Percentiles rank a stretch among this genome's conserved stretches.
Conservation (phyloP, 2,888 invertebrate species). For the Eristalinus sepulchralis region DNA sequence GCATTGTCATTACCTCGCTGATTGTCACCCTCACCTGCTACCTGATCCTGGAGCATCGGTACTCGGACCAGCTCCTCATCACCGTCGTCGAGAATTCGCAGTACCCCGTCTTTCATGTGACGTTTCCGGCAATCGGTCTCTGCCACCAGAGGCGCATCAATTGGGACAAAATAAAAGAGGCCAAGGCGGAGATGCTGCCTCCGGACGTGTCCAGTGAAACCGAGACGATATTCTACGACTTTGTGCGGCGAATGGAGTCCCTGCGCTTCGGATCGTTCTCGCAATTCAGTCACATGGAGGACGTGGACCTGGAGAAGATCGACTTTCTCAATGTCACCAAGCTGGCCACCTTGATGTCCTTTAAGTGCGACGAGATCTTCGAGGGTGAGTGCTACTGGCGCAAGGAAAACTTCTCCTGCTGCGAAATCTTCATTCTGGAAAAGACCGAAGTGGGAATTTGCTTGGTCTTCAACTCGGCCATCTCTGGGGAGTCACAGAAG, state of each 20-base stretch:
- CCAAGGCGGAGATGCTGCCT: conserved; percentile 75
- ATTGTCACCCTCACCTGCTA: conserved; percentile 74
- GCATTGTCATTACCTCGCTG: conserved; percentile 75
- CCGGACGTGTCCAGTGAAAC: conserved; percentile 73
- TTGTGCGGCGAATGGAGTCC: conserved; percentile 75
- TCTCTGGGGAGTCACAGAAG: conserved; percentile 62
- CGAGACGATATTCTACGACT: conserved; percentile 72
- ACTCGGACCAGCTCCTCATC: conserved; percentile 75
- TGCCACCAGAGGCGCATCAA: conserved; percentile 79
- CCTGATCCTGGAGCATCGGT: conserved; percentile 75
- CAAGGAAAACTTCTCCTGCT: conserved; percentile 78
- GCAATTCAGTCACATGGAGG: conserved; percentile 74
- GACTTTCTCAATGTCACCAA: conserved; percentile 75
- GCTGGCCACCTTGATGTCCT: conserved; percentile 73
- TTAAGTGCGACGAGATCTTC: conserved; percentile 80
- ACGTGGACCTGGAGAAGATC: conserved; percentile 76
- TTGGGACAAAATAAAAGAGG: conserved; percentile 76
- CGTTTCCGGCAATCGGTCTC: conserved; percentile 78
- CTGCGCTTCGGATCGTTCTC: conserved; percentile 77
- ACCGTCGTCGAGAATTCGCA: conserved; percentile 79
- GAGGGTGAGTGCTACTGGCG: conserved; percentile 80
- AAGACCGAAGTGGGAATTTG: conserved; percentile 81
- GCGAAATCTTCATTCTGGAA: conserved; percentile 80
- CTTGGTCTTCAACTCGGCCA: conserved; percentile 81
- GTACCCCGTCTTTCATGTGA: conserved; percentile 77